These are phyloP conservation scores for Panzeria rudis DNA, from an alignment of 2,888 invertebrate genomes.

Conservation along the genomic window DNA sequence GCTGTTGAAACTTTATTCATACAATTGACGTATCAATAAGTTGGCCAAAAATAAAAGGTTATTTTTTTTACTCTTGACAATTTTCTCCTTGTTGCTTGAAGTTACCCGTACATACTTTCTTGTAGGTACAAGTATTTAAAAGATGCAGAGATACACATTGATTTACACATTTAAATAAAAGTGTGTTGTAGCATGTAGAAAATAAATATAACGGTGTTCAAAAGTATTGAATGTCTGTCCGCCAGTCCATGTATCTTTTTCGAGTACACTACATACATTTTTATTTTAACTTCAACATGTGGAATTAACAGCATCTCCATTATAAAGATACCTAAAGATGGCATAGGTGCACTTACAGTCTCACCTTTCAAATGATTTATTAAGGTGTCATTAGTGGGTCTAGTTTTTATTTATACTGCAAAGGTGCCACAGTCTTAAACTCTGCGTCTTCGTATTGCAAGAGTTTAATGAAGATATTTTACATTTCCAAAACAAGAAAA, in stretches of 20 bases:
- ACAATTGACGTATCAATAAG: constrained; percentile 32
- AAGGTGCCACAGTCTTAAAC: neutral
- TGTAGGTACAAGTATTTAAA: neutral
- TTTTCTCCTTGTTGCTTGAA: neutral
- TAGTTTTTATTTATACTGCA: neutral
- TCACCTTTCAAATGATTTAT: constrained; percentile 83
- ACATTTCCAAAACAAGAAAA: constrained; percentile 31
- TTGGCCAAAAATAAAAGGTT: constrained; percentile 47
- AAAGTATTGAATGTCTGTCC: constrained; percentile 21
- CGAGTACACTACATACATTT: constrained; percentile 1
- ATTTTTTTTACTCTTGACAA: constrained; percentile 42
- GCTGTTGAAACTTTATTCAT: constrained; percentile 35
- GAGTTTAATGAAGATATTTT: constrained; percentile 77
- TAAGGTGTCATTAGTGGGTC: constrained; percentile 81
- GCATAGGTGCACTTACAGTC: constrained; percentile 75
- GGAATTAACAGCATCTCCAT: constrained; percentile 56
- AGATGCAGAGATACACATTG: constrained; percentile 37
- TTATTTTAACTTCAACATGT: constrained; percentile 21
- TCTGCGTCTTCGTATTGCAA: neutral
- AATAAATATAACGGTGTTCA: constrained; percentile 32
- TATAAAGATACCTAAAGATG: constrained; percentile 53
- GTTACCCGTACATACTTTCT: neutral
- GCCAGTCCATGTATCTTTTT: neutral
- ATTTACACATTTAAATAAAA: constrained; percentile 60
- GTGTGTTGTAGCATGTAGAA: neutral